Evolutionary conservation across 2,113 vertebrate species (phyloP).

Genomic region (Spea bombifrons): DNA sequence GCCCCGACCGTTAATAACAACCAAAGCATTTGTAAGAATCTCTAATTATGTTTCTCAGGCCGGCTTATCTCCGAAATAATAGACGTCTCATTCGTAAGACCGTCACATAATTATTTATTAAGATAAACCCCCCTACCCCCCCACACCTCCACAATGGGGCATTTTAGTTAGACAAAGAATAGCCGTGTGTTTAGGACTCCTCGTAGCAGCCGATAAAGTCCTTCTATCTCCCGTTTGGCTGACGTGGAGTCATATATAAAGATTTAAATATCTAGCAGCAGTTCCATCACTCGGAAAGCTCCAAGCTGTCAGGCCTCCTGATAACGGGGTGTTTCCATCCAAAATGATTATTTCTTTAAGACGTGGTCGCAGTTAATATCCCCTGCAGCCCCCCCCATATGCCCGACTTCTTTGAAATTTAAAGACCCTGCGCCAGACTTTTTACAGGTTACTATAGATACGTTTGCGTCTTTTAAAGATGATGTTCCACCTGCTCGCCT

Average conservation of each 20-base stretch:
- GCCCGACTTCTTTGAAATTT: too few relatives aligned
- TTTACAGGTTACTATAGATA: too few relatives aligned
- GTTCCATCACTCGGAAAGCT: slow-evolving; percentile 8
- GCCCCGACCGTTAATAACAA: neutral
- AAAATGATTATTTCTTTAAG: slow-evolving; percentile 3
- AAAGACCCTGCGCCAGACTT: too few relatives aligned
- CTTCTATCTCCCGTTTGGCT: slow-evolving; percentile 3
- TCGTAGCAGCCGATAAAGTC: slow-evolving; percentile 8
- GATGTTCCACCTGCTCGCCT: too few relatives aligned
- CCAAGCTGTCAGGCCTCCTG: slow-evolving; percentile 13
- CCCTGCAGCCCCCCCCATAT: too few relatives aligned
- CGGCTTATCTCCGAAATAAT: neutral
- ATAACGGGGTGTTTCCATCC: neutral
- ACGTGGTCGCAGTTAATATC: neutral
- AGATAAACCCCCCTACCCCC: neutral
- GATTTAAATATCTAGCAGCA: slow-evolving; percentile 13
- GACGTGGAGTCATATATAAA: neutral
- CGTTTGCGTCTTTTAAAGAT: too few relatives aligned
- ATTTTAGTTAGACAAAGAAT: slow-evolving; percentile 11
- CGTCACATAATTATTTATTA: neutral
- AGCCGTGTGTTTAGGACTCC: neutral
- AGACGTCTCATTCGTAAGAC: slow-evolving; percentile 1
- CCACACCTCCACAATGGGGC: neutral
- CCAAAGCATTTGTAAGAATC: neutral
- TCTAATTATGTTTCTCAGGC: neutral